A percentile compares a stretch with the other conserved stretches of the same genome.
Conservation (phyloP, 2,888 invertebrate genomes). For the Philereme transversata region DNA sequence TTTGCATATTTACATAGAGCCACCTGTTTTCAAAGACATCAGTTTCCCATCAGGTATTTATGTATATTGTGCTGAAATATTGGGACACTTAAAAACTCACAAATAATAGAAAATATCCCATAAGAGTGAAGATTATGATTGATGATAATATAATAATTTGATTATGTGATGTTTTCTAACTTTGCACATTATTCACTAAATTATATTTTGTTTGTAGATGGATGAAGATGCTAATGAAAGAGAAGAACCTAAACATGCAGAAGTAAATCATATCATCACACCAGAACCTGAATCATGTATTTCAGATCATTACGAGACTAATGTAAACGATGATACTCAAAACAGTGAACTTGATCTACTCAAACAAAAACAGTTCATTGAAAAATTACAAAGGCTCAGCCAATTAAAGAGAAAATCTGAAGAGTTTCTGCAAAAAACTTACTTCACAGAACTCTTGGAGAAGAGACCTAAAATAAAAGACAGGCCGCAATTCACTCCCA, state of each 20-base stretch:
- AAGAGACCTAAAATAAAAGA: conserved; percentile 75
- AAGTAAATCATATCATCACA: conserved; percentile 58
- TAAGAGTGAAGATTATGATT: too few species aligned
- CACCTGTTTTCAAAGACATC: too few species aligned
- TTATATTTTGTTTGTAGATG: conserved; percentile 55
- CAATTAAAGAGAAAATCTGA: conserved; percentile 78
- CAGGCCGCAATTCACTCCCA: conserved; percentile 57
- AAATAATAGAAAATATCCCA: too few species aligned
- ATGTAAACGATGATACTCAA: conserved; percentile 57
- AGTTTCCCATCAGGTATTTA: too few species aligned
- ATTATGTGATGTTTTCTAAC: too few species aligned
- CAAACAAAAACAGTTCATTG: conserved; percentile 74
- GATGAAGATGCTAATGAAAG: conserved; percentile 64
- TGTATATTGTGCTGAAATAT: too few species aligned
- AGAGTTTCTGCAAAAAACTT: conserved; percentile 73
- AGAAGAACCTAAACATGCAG: conserved; percentile 62
- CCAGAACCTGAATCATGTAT: conserved; percentile 63
- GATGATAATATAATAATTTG: too few species aligned
- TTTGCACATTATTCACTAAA: not conserved
- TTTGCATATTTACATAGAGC: too few species aligned
- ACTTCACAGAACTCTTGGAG: conserved; percentile 68
- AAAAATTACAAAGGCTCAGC: conserved; percentile 74
- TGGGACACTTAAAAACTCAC: too few species aligned
- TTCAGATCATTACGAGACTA: conserved; percentile 62
- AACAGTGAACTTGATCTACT: conserved; percentile 63